phyloP scores from a whole-genome alignment of 2,113 vertebrate species.

The Tauraco erythrolophus region DNA sequence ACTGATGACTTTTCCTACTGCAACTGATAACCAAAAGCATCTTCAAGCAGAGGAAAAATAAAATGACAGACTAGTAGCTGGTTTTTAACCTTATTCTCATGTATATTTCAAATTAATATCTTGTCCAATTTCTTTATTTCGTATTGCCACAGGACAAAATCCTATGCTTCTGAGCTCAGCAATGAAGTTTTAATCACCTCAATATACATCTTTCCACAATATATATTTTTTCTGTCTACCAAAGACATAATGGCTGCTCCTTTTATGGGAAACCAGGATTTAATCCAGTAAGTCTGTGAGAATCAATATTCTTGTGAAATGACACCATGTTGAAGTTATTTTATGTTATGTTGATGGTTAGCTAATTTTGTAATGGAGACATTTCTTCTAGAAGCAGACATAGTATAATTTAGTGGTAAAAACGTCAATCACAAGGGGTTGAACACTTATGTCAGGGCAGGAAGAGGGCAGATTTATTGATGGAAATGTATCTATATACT shows the following conservation, averaged over 20 bases:
- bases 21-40: slow-evolving; percentile 15
- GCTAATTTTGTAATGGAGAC: slow-evolving; percentile 93
- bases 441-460: slow-evolving; percentile 84
- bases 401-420: slow-evolving; percentile 91
- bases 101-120: neutral
- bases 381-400: slow-evolving; percentile 86
- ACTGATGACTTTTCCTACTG: neutral
- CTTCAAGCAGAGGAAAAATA: slow-evolving; percentile 67
- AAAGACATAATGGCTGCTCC: slow-evolving; percentile 80
- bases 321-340: slow-evolving; percentile 89
- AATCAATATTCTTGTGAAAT: slow-evolving; percentile 94
- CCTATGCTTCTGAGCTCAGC: slow-evolving; percentile 55
- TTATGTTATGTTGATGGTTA: slow-evolving; percentile 91
- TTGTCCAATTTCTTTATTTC: slow-evolving; percentile 37
- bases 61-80: slow-evolving; percentile 40
- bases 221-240: slow-evolving; percentile 80
- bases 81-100: slow-evolving; percentile 25
- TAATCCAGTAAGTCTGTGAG: slow-evolving; percentile 84
- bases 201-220: slow-evolving; percentile 72
- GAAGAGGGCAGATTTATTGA: slow-evolving; percentile 92
- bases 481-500: slow-evolving; percentile 92
- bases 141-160: slow-evolving; percentile 30
- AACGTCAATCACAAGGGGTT: slow-evolving; percentile 88
- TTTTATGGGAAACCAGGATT: slow-evolving; percentile 91
- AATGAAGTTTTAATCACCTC: slow-evolving; percentile 76